A percentile compares a stretch with the other conserved stretches of the same genome.
These are phyloP conservation scores for Serilophus lunatus DNA, from an alignment of 2,113 vertebrate genomes.

Conservation along the genomic window DNA sequence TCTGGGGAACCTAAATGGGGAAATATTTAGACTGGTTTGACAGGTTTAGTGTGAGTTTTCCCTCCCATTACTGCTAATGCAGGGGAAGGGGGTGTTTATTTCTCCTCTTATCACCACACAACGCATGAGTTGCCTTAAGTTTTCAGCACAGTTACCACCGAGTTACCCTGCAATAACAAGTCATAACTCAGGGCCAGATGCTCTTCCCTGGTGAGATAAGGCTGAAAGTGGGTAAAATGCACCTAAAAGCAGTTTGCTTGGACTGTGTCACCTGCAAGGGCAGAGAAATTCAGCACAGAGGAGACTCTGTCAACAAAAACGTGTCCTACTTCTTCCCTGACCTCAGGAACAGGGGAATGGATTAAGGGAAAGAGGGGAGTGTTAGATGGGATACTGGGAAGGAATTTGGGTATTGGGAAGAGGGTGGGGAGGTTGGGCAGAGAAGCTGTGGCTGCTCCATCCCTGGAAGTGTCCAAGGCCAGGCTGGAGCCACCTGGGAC, in stretches of 20 bases:
- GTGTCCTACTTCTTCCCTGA: background rate
- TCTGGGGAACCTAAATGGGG: background rate
- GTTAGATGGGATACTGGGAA: background rate
- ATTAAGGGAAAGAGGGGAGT: background rate
- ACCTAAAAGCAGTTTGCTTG: background rate
- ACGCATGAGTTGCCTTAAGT: constrained; percentile 11
- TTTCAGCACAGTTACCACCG: constrained; percentile 25
- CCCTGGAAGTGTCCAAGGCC: background rate
- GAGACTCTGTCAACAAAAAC: background rate
- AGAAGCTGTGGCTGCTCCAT: background rate
- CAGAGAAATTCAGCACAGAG: background rate
- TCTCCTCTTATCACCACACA: constrained; percentile 4
- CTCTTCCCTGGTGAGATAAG: background rate
- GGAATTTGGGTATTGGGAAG: background rate
- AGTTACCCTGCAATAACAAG: constrained; percentile 28
- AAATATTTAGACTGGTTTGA: background rate
- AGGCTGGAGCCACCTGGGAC: fast-evolving
- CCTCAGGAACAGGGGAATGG: background rate
- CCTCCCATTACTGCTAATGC: constrained; percentile 39
- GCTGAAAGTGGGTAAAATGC: background rate
- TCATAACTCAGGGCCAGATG: background rate
- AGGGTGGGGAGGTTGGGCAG: background rate
- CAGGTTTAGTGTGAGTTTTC: constrained; percentile 7
- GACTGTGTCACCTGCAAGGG: background rate
- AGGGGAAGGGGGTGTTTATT: background rate